Percentiles rank a stretch among this genome's conserved stretches.
Evolutionary conservation across 2,113 vertebrate species (phyloP).

Genomic region (Leptocoma aspasia): DNA sequence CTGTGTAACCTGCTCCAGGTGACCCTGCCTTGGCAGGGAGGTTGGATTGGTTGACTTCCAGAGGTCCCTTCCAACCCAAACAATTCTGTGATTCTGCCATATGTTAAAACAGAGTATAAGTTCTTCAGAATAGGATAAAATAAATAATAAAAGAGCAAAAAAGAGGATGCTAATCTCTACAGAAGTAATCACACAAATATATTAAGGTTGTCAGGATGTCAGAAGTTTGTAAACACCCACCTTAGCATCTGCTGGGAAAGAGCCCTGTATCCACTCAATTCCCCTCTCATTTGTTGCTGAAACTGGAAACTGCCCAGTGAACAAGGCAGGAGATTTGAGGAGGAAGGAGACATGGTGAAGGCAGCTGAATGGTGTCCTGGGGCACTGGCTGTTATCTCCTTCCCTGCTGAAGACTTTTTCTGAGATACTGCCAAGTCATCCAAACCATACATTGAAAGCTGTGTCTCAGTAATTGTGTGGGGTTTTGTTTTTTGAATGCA

Average conservation of each 20-base stretch:
- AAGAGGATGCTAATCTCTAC: neutral
- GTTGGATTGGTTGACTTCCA: neutral
- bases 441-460: slow-evolving; percentile 16
- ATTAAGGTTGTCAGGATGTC: neutral
- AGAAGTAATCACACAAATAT: neutral
- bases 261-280: neutral
- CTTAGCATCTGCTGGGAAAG: neutral
- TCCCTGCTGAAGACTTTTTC: slow-evolving; percentile 16
- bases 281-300: neutral
- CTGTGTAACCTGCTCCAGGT: neutral
- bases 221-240: neutral
- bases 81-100: neutral
- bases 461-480: neutral
- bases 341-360: slow-evolving; percentile 29
- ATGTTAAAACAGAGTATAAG: neutral
- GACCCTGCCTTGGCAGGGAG: neutral
- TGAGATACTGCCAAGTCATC: slow-evolving; percentile 39
- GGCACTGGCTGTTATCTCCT: slow-evolving; percentile 17
- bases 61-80: neutral
- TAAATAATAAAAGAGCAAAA: neutral
- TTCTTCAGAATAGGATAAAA: neutral
- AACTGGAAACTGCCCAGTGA: slow-evolving; percentile 17
- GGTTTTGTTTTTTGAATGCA: slow-evolving; percentile 17
- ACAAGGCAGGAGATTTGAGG: neutral
- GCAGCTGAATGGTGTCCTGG: slow-evolving; percentile 53